Evolutionary conservation across 1,140 invertebrate genomes (phyloP).

Genomic region (Lucilia cuprina): DNA sequence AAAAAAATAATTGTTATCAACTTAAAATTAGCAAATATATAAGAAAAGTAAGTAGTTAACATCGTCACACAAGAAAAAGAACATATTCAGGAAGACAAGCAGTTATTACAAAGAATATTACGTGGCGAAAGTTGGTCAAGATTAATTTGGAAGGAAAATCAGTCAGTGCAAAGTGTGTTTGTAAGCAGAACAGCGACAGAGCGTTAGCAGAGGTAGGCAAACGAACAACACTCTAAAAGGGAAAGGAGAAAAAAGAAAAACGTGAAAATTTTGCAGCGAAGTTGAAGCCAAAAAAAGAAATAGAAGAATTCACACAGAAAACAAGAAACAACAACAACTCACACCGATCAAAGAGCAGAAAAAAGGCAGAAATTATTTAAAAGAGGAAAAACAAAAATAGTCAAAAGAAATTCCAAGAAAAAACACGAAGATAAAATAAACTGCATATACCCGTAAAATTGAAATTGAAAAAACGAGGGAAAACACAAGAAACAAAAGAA

Average conservation of each 20-base stretch:
- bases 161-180: constrained; percentile 11
- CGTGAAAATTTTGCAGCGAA: constrained; percentile 37
- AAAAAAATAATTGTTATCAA: constrained; percentile 31
- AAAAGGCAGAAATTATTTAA: constrained; percentile 23
- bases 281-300: not conserved
- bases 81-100: not conserved
- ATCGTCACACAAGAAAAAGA: constrained; percentile 3
- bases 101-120: constrained; percentile 4
- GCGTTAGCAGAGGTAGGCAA: not conserved
- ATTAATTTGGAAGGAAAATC: constrained; percentile 16
- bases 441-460: not conserved
- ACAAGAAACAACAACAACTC: not conserved
- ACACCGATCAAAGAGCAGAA: not conserved
- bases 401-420: constrained; percentile 37
- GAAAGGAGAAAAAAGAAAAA: constrained; percentile 9
- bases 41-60: constrained; percentile 17
- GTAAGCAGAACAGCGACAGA: constrained; percentile 9
- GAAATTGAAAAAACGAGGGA: not conserved
- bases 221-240: not conserved
- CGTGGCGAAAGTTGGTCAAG: constrained; percentile 33
- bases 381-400: constrained; percentile 36
- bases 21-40: constrained; percentile 31
- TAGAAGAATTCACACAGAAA: not conserved
- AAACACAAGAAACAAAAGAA: not conserved
- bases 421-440: constrained; percentile 37